phyloP scores from a whole-genome alignment of 23 tunicate genomes.

The Oikopleura albicans region DNA sequence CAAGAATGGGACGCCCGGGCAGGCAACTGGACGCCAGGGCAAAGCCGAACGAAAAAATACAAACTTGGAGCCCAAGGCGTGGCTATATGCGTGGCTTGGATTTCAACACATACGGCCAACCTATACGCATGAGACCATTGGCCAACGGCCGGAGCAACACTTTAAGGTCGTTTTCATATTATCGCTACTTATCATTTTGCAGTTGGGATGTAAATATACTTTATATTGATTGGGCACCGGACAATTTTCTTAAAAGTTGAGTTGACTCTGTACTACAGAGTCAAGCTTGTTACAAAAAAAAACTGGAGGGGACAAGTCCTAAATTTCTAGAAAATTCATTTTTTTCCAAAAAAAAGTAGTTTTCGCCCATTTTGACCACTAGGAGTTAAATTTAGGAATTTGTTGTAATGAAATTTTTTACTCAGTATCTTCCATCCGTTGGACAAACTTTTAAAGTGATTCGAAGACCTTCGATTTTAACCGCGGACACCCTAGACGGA shows the following conservation, averaged over 20 bases:
- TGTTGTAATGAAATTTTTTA: no score
- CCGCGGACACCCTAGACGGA: no score
- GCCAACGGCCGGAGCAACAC: slow-evolving; percentile 52
- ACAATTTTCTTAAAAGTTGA: neutral
- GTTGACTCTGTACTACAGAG: neutral
- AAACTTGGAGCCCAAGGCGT: slow-evolving; percentile 57
- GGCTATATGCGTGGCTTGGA: slow-evolving; percentile 71
- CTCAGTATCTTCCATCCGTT: no score
- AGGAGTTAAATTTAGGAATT: no score
- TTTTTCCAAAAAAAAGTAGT: no score
- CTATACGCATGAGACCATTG: slow-evolving; percentile 43
- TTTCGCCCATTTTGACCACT: no score
- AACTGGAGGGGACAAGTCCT: no score
- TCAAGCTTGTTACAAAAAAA: neutral
- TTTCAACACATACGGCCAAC: slow-evolving; percentile 42
- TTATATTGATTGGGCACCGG: neutral
- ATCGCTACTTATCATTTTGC: no score
- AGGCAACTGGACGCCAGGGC: neutral
- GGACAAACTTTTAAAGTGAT: no score
- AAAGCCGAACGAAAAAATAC: slow-evolving; percentile 26
- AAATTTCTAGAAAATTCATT: no score
- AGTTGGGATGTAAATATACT: slow-evolving; percentile 46
- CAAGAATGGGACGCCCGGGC: neutral
- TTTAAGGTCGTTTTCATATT: no score
- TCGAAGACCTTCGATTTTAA: no score